These are phyloP conservation scores for Leucosticte australis DNA, from an alignment of 2,113 vertebrate species.

Conservation along the genomic window DNA sequence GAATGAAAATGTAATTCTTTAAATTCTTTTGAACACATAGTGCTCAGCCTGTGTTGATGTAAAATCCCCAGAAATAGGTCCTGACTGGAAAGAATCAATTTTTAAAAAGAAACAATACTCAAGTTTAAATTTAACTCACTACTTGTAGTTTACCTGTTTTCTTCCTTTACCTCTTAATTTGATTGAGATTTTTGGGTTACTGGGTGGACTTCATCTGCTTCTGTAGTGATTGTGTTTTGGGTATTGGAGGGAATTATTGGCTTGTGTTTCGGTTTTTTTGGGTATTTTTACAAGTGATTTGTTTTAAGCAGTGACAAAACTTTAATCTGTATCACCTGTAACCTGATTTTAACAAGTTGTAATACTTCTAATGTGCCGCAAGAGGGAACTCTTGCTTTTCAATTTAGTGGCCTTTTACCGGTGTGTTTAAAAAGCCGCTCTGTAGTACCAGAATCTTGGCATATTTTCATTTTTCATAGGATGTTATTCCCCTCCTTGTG, in stretches of 20 bases:
- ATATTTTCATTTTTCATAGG: neutral
- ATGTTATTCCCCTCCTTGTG: neutral
- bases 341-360: neutral
- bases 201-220: neutral
- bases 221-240: neutral
- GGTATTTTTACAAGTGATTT: neutral
- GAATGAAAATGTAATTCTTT: neutral
- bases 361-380: conserved; percentile 1
- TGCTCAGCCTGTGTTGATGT: neutral
- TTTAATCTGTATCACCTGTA: neutral
- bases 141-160: neutral
- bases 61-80: neutral
- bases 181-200: neutral
- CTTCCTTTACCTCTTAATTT: neutral
- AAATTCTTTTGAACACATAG: neutral
- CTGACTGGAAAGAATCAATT: neutral
- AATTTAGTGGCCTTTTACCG: neutral
- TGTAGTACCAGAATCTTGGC: neutral
- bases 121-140: neutral
- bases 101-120: neutral
- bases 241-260: neutral
- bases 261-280: neutral
- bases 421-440: neutral
- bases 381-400: conserved; percentile 24
- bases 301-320: neutral